phyloP scores from a whole-genome alignment of 2,113 vertebrate species.

The Epinephelus fuscoguttatus region DNA sequence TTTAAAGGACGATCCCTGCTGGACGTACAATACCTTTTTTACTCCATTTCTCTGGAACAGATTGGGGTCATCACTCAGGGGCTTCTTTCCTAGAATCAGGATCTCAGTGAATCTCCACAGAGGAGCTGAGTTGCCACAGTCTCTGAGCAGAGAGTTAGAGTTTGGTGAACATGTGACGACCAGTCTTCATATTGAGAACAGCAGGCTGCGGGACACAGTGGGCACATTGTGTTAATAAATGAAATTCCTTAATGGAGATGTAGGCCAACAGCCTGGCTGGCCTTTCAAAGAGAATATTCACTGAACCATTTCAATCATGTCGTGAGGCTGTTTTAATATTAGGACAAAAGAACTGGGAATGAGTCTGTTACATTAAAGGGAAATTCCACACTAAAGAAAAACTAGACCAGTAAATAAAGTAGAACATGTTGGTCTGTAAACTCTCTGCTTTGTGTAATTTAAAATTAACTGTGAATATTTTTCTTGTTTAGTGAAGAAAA shows the following conservation, averaged over 20 bases:
- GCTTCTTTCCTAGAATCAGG: not conserved
- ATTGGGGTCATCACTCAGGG: not conserved
- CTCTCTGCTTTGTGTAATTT: not conserved
- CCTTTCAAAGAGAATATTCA: slow-evolving; percentile 40
- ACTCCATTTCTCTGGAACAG: not conserved
- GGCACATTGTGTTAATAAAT: slow-evolving; percentile 63
- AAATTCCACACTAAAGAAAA: not conserved
- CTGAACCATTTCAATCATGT: slow-evolving; percentile 2
- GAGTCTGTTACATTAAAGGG: not conserved
- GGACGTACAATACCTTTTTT: not conserved
- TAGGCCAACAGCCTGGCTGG: slow-evolving; percentile 45
- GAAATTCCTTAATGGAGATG: slow-evolving; percentile 49
- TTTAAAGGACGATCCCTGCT: not conserved
- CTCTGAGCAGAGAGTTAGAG: slow-evolving; percentile 10
- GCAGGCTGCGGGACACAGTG: slow-evolving; percentile 56
- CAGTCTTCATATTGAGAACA: not conserved
- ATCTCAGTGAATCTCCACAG: not conserved
- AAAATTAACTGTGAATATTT: not conserved
- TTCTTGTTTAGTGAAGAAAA: not conserved
- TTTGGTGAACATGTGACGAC: slow-evolving; percentile 47
- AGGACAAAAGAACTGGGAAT: slow-evolving; percentile 6
- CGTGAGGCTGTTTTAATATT: slow-evolving; percentile 19
- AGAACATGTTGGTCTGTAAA: not conserved
- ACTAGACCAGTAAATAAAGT: not conserved
- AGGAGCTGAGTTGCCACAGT: not conserved